Evolutionary conservation across 2,113 vertebrate genomes (phyloP), one percentile per base, ranked within the genome.

Genomic region (Pelvicachromis taeniatus): DNA sequence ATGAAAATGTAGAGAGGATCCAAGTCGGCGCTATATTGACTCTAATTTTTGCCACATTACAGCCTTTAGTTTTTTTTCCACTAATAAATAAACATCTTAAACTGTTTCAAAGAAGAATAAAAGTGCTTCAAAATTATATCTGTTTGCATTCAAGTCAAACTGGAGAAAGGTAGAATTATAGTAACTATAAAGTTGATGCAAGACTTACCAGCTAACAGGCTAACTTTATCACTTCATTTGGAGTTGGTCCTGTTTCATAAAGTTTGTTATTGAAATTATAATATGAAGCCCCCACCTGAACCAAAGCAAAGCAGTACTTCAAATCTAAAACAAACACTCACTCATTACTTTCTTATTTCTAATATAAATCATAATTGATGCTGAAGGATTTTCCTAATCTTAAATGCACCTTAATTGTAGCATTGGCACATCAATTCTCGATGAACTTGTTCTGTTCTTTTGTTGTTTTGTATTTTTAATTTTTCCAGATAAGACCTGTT

Each of bases 401-500:
- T 75, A 75, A 75, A 75, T 42, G 52, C 26, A 33, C 6, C 9
- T 31, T 75, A 75, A 12, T 75, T 0, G 23, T 31, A 75, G 23
- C 16, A 75, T 75, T 75, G 68, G 16, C 10, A 52, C 68, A 50
- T 50, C 42, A 73, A 0, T 73, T 31, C 23, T 19, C 1, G 1
- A 73, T 45, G 9, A 53, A n/a, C n/a, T 54, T 11, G n/a, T 50
- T 26, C 50, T 45, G 0, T 48, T 48, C 4, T 73, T 12, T 29
- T 19, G 35, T 9, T 65, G 6, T 75, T 75, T 75, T 50, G 40
- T 29, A 45, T 29, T 50, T 50, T 50, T 50, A 26, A 26, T 50
- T 50, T 8, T 73, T 48, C 4, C 0, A 1, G 5, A 48, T 6
- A 26, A 8, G 1, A 14, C 19, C 3, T 54, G 2, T 40, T 0